A percentile compares a stretch with the other conserved stretches of the same genome.
Conservation (phyloP, 2,113 vertebrate genomes). For the Turnix velox region DNA sequence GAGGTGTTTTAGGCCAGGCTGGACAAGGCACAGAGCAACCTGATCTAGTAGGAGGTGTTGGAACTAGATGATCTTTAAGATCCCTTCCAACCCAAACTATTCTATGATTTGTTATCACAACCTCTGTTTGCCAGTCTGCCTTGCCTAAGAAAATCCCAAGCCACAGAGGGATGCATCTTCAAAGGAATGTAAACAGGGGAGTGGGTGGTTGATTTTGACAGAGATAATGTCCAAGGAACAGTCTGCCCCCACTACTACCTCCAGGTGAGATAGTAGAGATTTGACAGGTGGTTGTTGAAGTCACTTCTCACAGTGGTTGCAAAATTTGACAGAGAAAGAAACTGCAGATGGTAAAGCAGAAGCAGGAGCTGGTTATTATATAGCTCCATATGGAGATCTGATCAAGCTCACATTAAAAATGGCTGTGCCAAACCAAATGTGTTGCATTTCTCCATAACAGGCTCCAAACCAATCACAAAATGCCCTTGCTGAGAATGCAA, state of each 20-base stretch:
- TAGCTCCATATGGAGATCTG: not conserved
- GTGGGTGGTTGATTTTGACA: not conserved
- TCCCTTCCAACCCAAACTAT: too few species aligned
- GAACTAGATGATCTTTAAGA: too few species aligned
- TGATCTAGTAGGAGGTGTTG: too few species aligned
- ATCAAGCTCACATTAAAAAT: not conserved
- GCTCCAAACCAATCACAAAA: not conserved
- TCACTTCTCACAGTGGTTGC: not conserved
- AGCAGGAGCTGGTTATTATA: not conserved
- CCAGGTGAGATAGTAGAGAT: not conserved
- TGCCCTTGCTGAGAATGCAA: not conserved
- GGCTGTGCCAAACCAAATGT: not conserved
- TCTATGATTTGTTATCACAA: accelerated
- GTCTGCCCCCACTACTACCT: accelerated
- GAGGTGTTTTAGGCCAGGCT: too few species aligned
- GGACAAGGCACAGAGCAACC: too few species aligned
- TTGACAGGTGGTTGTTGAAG: not conserved
- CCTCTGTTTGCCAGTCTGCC: not conserved
- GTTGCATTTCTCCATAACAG: not conserved
- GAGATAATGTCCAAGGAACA: not conserved
- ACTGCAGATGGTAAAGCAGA: not conserved
- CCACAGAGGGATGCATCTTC: not conserved
- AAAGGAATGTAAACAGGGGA: not conserved
- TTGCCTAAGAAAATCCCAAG: not conserved
- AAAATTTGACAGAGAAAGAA: not conserved